Conservation (phyloP, 2,797 vertebrate species). For the Hoplostethus mediterraneus region DNA sequence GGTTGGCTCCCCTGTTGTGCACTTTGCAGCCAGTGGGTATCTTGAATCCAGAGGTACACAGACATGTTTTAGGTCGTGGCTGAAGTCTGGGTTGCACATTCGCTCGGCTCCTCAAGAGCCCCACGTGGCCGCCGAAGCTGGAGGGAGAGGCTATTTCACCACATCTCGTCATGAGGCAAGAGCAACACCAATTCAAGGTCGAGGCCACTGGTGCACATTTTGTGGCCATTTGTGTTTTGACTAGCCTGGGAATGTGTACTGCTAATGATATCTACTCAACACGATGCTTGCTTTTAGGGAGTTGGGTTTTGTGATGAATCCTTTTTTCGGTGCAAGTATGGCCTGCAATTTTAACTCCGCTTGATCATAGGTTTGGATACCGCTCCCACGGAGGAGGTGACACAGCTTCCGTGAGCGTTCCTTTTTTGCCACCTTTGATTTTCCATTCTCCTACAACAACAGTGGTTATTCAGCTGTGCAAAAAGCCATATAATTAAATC, state of each 20-base stretch:
- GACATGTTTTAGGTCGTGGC: conserved; percentile 1
- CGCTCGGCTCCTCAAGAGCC: not conserved
- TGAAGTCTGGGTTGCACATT: conserved; percentile 14
- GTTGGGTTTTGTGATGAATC: not conserved
- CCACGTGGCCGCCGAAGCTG: not conserved
- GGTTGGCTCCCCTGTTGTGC: not conserved
- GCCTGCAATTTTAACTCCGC: conserved; percentile 31
- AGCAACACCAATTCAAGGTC: not conserved
- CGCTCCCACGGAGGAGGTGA: conserved; percentile 39
- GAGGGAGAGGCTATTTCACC: not conserved
- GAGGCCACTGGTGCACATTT: too few species aligned
- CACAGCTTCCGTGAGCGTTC: conserved; percentile 12
- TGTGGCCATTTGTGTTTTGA: not conserved
- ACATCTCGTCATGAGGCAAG: not conserved
- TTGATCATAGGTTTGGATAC: conserved; percentile 37
- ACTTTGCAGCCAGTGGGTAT: not conserved
- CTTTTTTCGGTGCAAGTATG: not conserved
- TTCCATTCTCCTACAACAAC: not conserved
- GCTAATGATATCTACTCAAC: not conserved
- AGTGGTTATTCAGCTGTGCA: conserved; percentile 13
- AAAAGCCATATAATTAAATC: conserved; percentile 46
- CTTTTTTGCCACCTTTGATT: conserved; percentile 9
- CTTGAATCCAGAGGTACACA: not conserved
- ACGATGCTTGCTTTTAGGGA: not conserved
- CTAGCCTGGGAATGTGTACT: not conserved